Evolutionary conservation across 2,797 vertebrate genomes (phyloP).

Genomic region (Hafferia zeledoni): DNA sequence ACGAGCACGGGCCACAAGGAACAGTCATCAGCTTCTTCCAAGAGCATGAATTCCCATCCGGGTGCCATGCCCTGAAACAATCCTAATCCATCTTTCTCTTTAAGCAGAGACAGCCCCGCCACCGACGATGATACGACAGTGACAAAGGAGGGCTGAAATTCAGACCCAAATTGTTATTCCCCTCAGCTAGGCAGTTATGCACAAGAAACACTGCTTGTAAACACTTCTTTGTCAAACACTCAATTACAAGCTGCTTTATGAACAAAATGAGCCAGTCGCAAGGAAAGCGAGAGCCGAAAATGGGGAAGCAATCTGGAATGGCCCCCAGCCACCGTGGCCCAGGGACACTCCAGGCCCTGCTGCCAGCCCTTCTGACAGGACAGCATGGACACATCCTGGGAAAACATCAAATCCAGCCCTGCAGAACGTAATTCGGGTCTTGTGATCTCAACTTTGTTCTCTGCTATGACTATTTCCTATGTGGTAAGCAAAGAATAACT

Average conservation of each 20-base stretch:
- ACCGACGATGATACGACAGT: background rate
- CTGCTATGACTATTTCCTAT: background rate
- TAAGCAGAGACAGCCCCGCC: background rate
- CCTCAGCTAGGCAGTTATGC: constrained; percentile 68
- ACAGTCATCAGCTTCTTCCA: background rate
- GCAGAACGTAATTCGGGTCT: background rate
- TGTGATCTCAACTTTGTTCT: background rate
- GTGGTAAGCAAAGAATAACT: background rate
- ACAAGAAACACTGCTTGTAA: constrained; percentile 64
- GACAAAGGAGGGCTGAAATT: constrained; percentile 64
- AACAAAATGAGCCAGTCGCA: constrained; percentile 39
- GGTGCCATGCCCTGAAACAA: background rate
- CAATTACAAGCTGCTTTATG: constrained; percentile 68
- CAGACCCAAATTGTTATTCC: constrained; percentile 68
- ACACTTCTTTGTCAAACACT: constrained; percentile 68
- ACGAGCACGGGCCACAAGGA: rapidly evolving
- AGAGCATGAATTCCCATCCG: rapidly evolving
- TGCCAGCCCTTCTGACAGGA: background rate
- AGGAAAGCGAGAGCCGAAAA: constrained; percentile 22
- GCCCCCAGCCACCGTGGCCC: background rate
- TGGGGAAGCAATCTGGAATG: background rate
- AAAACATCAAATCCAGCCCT: background rate
- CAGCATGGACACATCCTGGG: rapidly evolving
- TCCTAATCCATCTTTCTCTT: constrained; percentile 26
- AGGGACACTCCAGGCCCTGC: rapidly evolving